Percentiles rank a stretch among this genome's conserved stretches.
Evolutionary conservation across 2,888 invertebrate species (phyloP).

Genomic region (Drosophila mulleri): DNA sequence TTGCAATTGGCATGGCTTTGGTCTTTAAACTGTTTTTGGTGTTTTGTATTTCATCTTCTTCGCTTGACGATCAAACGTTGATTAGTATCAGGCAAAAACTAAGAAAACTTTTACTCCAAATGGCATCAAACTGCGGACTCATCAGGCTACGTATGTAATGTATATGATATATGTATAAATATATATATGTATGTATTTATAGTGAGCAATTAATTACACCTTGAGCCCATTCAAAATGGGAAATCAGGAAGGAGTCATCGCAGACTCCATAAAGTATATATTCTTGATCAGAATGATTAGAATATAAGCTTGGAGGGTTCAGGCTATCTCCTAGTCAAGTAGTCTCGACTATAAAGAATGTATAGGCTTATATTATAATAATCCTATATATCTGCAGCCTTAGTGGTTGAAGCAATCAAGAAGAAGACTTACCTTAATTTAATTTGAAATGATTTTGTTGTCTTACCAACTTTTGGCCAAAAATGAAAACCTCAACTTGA

Average conservation of each 20-base stretch:
- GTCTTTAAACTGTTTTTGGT: slow-evolving; percentile 20
- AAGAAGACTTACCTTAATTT: no score
- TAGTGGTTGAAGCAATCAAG: no score
- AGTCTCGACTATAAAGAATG: no score
- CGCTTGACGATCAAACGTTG: not conserved
- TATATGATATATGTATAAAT: not conserved
- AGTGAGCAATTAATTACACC: not conserved
- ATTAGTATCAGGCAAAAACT: slow-evolving; percentile 18
- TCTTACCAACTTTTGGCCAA: not conserved
- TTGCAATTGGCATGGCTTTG: slow-evolving; percentile 39
- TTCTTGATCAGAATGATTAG: no score
- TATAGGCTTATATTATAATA: not conserved
- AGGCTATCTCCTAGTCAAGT: no score
- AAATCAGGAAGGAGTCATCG: no score
- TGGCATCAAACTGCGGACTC: slow-evolving; percentile 7
- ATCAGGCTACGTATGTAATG: not conserved
- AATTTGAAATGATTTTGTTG: no score
- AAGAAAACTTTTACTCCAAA: slow-evolving; percentile 23
- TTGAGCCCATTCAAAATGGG: no score
- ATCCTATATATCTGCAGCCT: no score
- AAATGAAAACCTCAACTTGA: not conserved
- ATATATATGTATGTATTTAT: not conserved
- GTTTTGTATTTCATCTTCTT: slow-evolving; percentile 3
- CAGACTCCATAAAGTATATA: no score
- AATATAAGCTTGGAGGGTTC: no score